A percentile compares a stretch with the other conserved stretches of the same genome.
These are phyloP conservation scores for Nemotelus nigrinus DNA, from an alignment of 2,888 invertebrate genomes.

Conservation along the genomic window DNA sequence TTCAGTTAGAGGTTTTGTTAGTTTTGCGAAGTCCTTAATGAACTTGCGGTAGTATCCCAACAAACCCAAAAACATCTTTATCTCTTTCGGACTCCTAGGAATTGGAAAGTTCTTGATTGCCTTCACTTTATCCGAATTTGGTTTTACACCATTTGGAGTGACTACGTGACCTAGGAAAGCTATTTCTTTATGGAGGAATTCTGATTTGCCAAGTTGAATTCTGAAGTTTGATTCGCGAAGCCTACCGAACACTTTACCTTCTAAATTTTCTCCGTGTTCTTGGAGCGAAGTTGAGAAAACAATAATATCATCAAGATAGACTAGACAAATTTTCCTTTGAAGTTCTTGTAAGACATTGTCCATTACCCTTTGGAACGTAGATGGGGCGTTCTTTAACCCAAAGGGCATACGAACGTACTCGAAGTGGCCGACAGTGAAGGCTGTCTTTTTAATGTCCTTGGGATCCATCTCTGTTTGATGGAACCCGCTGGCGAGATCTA, in stretches of 20 bases:
- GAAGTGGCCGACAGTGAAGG: too few relatives aligned
- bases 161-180: not conserved
- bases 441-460: slow-evolving; percentile 52
- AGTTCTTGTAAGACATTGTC: slow-evolving; percentile 53
- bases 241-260: slow-evolving; percentile 53
- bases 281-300: slow-evolving; percentile 54
- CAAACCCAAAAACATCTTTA: not conserved
- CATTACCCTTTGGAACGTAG: slow-evolving; percentile 32
- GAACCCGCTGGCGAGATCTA: too few relatives aligned
- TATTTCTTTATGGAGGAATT: too few relatives aligned
- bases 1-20: slow-evolving; percentile 48
- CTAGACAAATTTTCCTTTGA: slow-evolving; percentile 46
- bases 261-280: slow-evolving; percentile 53
- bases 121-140: too few relatives aligned
- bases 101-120: too few relatives aligned
- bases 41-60: not conserved
- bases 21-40: not conserved
- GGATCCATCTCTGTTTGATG: too few relatives aligned
- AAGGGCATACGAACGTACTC: slow-evolving; percentile 11
- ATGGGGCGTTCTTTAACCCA: slow-evolving; percentile 1
- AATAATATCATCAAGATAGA: slow-evolving; percentile 56
- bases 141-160: not conserved
- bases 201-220: slow-evolving; percentile 53
- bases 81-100: too few relatives aligned
- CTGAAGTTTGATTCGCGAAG: slow-evolving; percentile 53